Evolutionary conservation across 2,113 vertebrate species (phyloP).

Genomic region (Bubalus kerabau): DNA sequence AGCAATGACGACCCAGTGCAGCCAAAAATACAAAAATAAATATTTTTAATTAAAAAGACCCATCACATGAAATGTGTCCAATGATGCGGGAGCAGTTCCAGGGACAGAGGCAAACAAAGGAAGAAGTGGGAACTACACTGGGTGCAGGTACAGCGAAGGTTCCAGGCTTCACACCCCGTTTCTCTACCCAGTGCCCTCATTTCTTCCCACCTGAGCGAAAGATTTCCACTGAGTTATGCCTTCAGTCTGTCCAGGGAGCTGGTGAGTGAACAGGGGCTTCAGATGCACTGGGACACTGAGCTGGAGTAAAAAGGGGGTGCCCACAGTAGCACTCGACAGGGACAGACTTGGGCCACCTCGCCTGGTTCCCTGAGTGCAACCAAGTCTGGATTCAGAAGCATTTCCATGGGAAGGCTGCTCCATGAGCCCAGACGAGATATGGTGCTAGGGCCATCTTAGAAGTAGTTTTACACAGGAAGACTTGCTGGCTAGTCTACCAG

Average conservation of each 20-base stretch:
- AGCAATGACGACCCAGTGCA: neutral
- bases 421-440: rapidly evolving
- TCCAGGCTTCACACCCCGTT: neutral
- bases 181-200: neutral
- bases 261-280: neutral
- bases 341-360: rapidly evolving
- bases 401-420: neutral
- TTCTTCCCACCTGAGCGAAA: neutral
- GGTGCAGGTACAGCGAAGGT: neutral
- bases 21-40: neutral
- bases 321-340: too few species aligned
- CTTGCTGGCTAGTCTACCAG: neutral
- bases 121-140: neutral
- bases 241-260: neutral
- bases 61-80: neutral
- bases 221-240: neutral
- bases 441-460: neutral
- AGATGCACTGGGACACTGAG: rapidly evolving
- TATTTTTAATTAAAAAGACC: neutral
- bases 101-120: neutral
- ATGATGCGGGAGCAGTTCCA: rapidly evolving
- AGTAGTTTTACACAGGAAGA: rapidly evolving
- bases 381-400: neutral
- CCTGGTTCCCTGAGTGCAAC: neutral
- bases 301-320: neutral